A percentile compares a stretch with the other conserved stretches of the same genome.
These are phyloP conservation scores for Chanos chanos DNA, from an alignment of 2,797 vertebrate genomes.

Conservation along the genomic window DNA sequence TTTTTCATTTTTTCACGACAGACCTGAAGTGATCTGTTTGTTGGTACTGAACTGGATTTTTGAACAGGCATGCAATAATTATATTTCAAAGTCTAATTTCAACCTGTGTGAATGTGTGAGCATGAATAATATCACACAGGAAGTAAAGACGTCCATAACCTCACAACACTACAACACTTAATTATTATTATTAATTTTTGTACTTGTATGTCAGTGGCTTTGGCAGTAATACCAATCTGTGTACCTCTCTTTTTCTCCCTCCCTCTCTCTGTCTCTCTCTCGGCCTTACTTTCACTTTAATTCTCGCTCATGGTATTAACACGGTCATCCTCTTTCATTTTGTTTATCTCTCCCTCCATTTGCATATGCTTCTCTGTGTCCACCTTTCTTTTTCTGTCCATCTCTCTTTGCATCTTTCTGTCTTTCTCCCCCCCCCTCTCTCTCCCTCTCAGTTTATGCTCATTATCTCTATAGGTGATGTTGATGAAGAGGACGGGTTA, in stretches of 20 bases:
- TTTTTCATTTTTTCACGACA: no score
- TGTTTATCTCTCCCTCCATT: conserved; percentile 15
- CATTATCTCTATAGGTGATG: conserved; percentile 97
- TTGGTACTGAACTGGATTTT: no score
- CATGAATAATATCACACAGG: no score
- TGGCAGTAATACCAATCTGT: conserved; percentile 45
- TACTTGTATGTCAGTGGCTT: conserved; percentile 21
- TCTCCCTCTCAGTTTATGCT: conserved; percentile 80
- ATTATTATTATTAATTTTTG: not conserved
- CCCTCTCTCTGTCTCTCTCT: not conserved
- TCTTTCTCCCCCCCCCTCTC: conserved; percentile 20
- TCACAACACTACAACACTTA: not conserved
- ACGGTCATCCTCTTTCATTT: not conserved
- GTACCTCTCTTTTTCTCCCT: not conserved
- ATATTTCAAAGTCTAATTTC: conserved; percentile 2
- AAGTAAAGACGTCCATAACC: not conserved
- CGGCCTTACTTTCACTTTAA: conserved; percentile 25
- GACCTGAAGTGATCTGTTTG: no score
- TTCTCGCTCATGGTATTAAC: not conserved
- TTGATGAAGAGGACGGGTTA: conserved; percentile 63
- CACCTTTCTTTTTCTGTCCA: conserved; percentile 8
- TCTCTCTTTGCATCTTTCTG: conserved; percentile 1
- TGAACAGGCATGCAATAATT: no score
- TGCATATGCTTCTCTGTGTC: conserved; percentile 24
- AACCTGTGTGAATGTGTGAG: no score